phyloP scores from a whole-genome alignment of 2,797 vertebrate species.

The Leuciscus waleckii region DNA sequence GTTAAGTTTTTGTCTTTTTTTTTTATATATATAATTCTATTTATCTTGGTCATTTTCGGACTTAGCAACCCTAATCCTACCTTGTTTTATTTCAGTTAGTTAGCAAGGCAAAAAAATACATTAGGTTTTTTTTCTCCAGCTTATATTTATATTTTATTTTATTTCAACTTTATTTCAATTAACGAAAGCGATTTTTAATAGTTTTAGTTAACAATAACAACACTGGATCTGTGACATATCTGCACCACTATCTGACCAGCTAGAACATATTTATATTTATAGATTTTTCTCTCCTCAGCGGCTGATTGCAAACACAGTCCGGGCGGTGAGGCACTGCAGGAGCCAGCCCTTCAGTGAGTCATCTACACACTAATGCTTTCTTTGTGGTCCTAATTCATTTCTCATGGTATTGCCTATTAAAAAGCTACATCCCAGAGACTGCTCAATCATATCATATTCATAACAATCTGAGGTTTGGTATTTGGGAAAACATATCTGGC shows the following conservation, averaged over 20 bases:
- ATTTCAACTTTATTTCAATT: background rate
- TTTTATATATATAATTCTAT: background rate
- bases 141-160: background rate
- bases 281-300: constrained; percentile 76
- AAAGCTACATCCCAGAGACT: constrained; percentile 1
- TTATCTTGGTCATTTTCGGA: background rate
- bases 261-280: constrained; percentile 1
- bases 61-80: too few relatives aligned
- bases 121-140: background rate
- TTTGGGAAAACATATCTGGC: background rate
- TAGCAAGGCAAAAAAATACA: too few relatives aligned
- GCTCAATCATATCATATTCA: background rate
- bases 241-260: constrained; percentile 5
- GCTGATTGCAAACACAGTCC: constrained; percentile 94
- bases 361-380: background rate
- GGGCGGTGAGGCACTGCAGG: constrained; percentile 92
- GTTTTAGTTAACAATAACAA: constrained; percentile 4
- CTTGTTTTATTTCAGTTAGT: too few relatives aligned
- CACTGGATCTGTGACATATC: background rate
- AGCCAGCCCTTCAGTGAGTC: constrained; percentile 96
- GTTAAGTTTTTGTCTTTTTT: background rate
- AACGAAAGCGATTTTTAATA: background rate
- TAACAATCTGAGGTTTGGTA: background rate
- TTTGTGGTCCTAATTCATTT: background rate
- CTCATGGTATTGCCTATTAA: background rate